Evolutionary conservation across 1,140 invertebrate genomes (phyloP).

Genomic region (Zaprionus ornatus): DNA sequence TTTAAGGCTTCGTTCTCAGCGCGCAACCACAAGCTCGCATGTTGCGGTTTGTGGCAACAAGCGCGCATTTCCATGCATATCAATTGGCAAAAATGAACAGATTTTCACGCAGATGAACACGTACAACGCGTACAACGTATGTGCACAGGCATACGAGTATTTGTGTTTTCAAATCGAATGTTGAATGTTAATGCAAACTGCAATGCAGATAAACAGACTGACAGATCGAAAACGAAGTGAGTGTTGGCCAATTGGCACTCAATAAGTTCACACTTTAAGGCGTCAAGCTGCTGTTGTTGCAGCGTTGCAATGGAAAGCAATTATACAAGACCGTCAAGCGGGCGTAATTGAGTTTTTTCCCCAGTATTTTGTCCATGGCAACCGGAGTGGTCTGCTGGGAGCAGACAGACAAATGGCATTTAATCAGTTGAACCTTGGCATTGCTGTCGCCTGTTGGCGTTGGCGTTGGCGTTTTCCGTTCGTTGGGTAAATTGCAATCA

Average conservation of each 20-base stretch:
- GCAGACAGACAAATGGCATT: conserved; percentile 11
- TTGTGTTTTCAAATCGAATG: conserved; percentile 10
- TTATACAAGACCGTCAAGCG: background rate
- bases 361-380: conserved; percentile 14
- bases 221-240: background rate
- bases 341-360: conserved; percentile 16
- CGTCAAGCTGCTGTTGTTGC: background rate
- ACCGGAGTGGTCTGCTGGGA: background rate
- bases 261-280: conserved; percentile 6
- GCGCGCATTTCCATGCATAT: background rate
- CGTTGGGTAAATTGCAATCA: conserved; percentile 31
- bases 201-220: conserved; percentile 10
- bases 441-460: background rate
- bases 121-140: background rate
- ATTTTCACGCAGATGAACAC: conserved; percentile 6
- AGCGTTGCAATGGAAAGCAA: conserved; percentile 16
- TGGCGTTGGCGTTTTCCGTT: background rate
- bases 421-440: conserved; percentile 12
- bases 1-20: background rate
- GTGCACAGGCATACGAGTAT: background rate
- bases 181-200: conserved; percentile 22
- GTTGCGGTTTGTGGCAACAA: background rate
- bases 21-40: background rate
- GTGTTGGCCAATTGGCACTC: background rate
- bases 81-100: conserved; percentile 2